Percentiles rank a stretch among this genome's conserved stretches.
Conservation (phyloP, 2,797 vertebrate species). For the Apogon talboti region DNA sequence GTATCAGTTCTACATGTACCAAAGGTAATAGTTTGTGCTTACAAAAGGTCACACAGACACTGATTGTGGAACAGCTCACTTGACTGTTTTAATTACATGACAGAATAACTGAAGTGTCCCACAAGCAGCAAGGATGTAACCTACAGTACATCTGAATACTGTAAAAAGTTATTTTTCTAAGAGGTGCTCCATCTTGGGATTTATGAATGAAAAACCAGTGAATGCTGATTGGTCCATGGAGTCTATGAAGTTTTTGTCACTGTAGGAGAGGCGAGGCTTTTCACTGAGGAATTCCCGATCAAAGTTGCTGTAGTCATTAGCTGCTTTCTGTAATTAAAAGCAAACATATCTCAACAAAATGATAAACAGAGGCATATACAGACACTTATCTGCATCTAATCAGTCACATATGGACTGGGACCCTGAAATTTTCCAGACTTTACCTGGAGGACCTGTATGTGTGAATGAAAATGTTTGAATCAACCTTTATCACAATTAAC, state of each 20-base stretch:
- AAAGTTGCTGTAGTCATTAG: slow-evolving; percentile 96
- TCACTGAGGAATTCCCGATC: slow-evolving; percentile 97
- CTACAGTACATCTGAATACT: slow-evolving; percentile 3
- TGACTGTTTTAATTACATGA: slow-evolving; percentile 37
- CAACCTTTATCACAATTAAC: too few species aligned
- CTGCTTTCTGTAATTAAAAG: slow-evolving; percentile 86
- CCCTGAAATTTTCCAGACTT: too few species aligned
- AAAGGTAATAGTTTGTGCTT: slow-evolving; percentile 46
- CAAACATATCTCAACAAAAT: slow-evolving; percentile 33
- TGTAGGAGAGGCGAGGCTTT: slow-evolving; percentile 93
- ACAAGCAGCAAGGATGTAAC: slow-evolving; percentile 40
- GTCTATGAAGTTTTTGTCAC: slow-evolving; percentile 97
- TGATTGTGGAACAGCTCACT: slow-evolving; percentile 49
- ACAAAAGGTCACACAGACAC: slow-evolving; percentile 62
- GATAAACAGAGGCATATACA: neutral
- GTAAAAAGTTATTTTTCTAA: slow-evolving; percentile 84
- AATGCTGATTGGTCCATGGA: slow-evolving; percentile 98
- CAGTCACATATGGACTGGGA: neutral
- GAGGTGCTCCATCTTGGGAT: slow-evolving; percentile 91
- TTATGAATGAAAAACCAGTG: slow-evolving; percentile 94
- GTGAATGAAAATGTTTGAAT: too few species aligned
- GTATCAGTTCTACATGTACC: slow-evolving; percentile 60
- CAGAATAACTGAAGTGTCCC: slow-evolving; percentile 38
- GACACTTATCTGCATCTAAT: neutral
- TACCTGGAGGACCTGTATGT: too few species aligned